Evolutionary conservation across 2,113 vertebrate genomes (phyloP).

Genomic region (Perca schrenkii): DNA sequence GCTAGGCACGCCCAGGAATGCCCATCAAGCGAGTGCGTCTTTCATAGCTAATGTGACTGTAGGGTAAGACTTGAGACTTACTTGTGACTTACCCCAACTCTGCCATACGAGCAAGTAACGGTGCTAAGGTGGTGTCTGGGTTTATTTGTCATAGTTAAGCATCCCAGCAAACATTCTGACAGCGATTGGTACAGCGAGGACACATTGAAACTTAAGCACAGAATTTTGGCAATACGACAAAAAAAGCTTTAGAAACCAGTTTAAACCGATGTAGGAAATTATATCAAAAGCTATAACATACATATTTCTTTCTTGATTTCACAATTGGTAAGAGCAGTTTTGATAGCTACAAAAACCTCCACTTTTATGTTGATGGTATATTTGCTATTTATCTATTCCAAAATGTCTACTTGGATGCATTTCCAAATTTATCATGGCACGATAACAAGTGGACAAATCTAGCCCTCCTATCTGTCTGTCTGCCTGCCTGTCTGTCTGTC

Average conservation of each 20-base stretch:
- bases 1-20: no score
- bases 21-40: no score
- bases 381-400: neutral
- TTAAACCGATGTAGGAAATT: neutral
- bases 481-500: slow-evolving; percentile 43
- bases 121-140: slow-evolving; percentile 18
- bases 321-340: neutral
- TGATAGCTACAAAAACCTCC: neutral
- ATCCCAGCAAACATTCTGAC: slow-evolving; percentile 52
- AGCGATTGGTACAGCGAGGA: neutral
- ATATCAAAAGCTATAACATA: no score
- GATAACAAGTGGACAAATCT: neutral
- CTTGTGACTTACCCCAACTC: no score
- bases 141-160: slow-evolving; percentile 6
- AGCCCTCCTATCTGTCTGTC: slow-evolving; percentile 34
- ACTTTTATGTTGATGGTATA: neutral
- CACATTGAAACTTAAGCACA: no score
- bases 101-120: neutral
- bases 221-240: neutral
- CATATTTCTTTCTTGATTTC: neutral
- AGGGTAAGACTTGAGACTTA: no score
- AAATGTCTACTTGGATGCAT: slow-evolving; percentile 45
- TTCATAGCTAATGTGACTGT: no score
- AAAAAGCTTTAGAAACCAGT: neutral
- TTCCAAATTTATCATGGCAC: slow-evolving; percentile 32